Evolutionary conservation across 2,797 vertebrate species (phyloP).

Genomic region (Peromyscus nudipes): DNA sequence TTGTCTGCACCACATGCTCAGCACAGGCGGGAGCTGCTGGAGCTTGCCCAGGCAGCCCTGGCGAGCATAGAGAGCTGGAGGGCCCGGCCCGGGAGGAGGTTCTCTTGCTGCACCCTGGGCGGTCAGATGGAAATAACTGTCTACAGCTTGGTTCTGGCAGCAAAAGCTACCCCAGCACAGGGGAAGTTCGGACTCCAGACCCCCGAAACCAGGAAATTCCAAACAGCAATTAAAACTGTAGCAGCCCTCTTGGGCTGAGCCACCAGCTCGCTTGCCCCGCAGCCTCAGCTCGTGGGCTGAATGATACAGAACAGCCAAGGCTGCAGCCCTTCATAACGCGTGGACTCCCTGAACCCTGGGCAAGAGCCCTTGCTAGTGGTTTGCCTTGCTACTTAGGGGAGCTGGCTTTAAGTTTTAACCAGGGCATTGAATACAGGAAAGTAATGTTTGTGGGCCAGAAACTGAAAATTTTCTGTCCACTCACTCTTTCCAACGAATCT

Average conservation of each 20-base stretch:
- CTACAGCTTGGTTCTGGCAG: slow-evolving; percentile 78
- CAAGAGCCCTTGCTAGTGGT: not conserved
- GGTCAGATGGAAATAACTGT: slow-evolving; percentile 77
- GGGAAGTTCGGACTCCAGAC: slow-evolving; percentile 77
- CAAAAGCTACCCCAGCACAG: slow-evolving; percentile 66
- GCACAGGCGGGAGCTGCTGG: slow-evolving; percentile 68
- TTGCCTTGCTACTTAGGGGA: not conserved
- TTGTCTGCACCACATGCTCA: slow-evolving; percentile 47
- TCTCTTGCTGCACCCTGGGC: slow-evolving; percentile 74
- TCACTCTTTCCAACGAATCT: slow-evolving; percentile 4
- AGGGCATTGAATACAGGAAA: slow-evolving; percentile 35
- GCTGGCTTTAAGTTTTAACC: slow-evolving; percentile 40
- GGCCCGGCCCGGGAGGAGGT: slow-evolving; percentile 43
- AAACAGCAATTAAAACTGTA: slow-evolving; percentile 76
- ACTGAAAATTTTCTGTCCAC: not conserved
- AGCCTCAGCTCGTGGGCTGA: slow-evolving; percentile 29
- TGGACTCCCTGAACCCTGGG: not conserved
- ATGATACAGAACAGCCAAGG: slow-evolving; percentile 1
- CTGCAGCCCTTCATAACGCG: not conserved
- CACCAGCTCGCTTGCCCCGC: not conserved
- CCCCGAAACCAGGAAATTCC: slow-evolving; percentile 82
- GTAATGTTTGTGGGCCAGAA: not conserved
- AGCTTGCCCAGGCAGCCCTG: slow-evolving; percentile 59
- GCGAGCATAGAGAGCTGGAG: slow-evolving; percentile 52
- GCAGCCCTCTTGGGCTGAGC: slow-evolving; percentile 29